Evolutionary conservation across 2,113 vertebrate genomes (phyloP).

Genomic region (Forbesichthys papilliferus): DNA sequence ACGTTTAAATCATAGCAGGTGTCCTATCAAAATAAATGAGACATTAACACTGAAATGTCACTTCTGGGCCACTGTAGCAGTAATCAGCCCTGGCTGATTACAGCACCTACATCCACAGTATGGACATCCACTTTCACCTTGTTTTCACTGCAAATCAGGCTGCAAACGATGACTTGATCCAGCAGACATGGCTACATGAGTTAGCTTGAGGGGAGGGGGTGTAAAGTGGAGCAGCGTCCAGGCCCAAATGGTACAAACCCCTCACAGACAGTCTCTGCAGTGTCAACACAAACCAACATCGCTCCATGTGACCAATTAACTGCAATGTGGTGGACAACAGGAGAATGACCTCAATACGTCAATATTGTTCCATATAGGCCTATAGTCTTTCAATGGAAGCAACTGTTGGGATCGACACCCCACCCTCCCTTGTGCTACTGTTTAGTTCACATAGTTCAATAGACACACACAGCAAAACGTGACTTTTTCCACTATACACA

Average conservation of each 20-base stretch:
- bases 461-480: too few relatives aligned
- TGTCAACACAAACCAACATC: constrained; percentile 34
- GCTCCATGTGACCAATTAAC: constrained; percentile 27
- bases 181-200: constrained; percentile 8
- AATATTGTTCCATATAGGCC: constrained; percentile 31
- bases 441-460: too few relatives aligned
- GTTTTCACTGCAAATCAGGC: background rate
- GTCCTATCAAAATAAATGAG: background rate
- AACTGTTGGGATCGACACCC: background rate
- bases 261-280: background rate
- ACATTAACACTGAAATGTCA: background rate
- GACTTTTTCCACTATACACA: too few relatives aligned
- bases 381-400: background rate
- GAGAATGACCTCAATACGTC: constrained; percentile 21
- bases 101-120: background rate
- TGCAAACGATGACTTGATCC: constrained; percentile 1
- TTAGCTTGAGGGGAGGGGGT: background rate
- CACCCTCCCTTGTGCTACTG: too few relatives aligned
- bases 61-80: too few relatives aligned
- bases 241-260: background rate
- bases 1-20: background rate
- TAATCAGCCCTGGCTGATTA: background rate
- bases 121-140: background rate
- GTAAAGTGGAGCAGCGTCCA: background rate
- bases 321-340: constrained; percentile 27